These are phyloP conservation scores for Pangasius sanitwongsei DNA, from an alignment of 2,797 vertebrate genomes.

Conservation along the genomic window DNA sequence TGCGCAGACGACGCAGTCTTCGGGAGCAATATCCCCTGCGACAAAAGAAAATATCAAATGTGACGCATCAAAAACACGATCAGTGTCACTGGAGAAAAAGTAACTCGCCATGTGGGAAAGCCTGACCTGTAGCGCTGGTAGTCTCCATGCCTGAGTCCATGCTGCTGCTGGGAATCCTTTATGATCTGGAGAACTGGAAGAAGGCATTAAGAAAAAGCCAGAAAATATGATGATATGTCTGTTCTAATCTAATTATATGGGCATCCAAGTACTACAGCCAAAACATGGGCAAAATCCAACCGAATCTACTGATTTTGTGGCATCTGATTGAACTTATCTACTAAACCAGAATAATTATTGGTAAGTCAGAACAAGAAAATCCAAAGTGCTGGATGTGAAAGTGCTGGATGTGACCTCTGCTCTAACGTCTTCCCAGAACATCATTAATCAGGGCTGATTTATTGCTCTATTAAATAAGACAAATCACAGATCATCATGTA, in stretches of 20 bases:
- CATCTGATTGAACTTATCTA: not conserved
- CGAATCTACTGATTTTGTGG: not conserved
- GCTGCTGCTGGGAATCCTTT: slow-evolving; percentile 98
- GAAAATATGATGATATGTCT: too few relatives aligned
- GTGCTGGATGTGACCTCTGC: not conserved
- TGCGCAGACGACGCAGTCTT: slow-evolving; percentile 89
- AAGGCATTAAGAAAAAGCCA: slow-evolving; percentile 69
- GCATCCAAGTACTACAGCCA: not conserved
- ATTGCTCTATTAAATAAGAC: not conserved
- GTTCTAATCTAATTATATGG: not conserved
- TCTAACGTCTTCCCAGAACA: not conserved
- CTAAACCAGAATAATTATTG: not conserved
- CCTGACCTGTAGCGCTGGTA: slow-evolving; percentile 97
- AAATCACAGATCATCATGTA: not conserved
- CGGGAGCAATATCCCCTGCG: slow-evolving; percentile 94
- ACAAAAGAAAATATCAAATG: slow-evolving; percentile 9
- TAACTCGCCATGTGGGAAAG: not conserved
- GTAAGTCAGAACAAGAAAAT: not conserved
- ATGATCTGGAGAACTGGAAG: slow-evolving; percentile 91
- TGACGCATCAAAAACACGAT: not conserved
- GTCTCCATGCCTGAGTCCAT: slow-evolving; percentile 94
- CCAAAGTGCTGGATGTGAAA: not conserved
- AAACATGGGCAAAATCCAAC: too few relatives aligned
- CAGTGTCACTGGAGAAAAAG: not conserved
- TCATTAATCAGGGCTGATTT: not conserved